These are phyloP conservation scores for Abrostola tripartita DNA, from an alignment of 2,888 invertebrate genomes.

Conservation along the genomic window DNA sequence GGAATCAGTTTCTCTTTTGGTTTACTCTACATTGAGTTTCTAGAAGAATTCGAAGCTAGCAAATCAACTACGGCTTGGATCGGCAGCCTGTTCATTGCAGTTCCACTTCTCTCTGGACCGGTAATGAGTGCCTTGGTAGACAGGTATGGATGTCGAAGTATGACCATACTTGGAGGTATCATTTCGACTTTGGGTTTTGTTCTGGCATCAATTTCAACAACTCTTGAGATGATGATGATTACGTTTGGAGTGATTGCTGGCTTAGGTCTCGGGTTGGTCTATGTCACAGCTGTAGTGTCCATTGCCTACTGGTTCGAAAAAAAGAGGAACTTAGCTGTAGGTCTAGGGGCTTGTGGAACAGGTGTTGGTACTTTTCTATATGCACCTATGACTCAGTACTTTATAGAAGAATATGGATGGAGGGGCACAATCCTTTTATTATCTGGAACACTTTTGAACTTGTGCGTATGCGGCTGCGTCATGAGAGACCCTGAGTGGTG, in stretches of 20 bases:
- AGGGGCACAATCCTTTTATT: conserved; percentile 93
- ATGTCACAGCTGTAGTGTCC: conserved; percentile 96
- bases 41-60: conserved; percentile 93
- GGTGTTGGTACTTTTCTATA: conserved; percentile 96
- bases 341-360: conserved; percentile 95
- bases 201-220: conserved; percentile 91
- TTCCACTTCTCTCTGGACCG: conserved; percentile 95
- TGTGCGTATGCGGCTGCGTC: conserved; percentile 95
- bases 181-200: conserved; percentile 93
- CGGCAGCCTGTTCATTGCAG: conserved; percentile 95
- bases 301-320: conserved; percentile 98
- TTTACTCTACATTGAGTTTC: conserved; percentile 94
- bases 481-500: conserved; percentile 97
- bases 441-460: conserved; percentile 94
- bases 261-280: conserved; percentile 94
- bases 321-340: conserved; percentile 94
- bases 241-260: conserved; percentile 96
- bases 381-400: conserved; percentile 94
- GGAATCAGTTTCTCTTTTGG: conserved; percentile 98
- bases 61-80: conserved; percentile 97
- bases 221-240: conserved; percentile 93
- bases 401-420: conserved; percentile 95
- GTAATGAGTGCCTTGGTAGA: conserved; percentile 95
- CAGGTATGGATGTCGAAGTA: conserved; percentile 94
- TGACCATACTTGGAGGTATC: conserved; percentile 92